Conservation (phyloP, 2,797 vertebrate genomes). For the Sebastes paucispinis region DNA sequence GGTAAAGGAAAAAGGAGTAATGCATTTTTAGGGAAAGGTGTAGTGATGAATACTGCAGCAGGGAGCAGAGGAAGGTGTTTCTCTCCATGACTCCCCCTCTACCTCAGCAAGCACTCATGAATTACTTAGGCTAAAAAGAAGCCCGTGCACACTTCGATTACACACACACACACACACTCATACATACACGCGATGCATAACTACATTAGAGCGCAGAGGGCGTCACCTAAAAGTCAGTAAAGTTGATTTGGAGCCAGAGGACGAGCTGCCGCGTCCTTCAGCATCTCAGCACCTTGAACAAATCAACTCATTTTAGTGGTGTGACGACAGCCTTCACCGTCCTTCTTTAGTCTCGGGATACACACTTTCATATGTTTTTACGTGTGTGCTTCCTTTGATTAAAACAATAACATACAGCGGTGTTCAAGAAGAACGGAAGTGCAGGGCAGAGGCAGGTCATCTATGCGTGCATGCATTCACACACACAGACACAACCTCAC, state of each 20-base stretch:
- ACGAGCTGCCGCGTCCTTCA: slow-evolving; percentile 45
- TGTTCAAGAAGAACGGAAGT: too few relatives aligned
- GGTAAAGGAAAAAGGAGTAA: slow-evolving; percentile 35
- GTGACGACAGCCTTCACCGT: slow-evolving; percentile 21
- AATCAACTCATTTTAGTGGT: slow-evolving; percentile 52
- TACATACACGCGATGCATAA: slow-evolving; percentile 20
- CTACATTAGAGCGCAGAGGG: slow-evolving; percentile 49
- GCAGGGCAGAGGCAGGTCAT: too few relatives aligned
- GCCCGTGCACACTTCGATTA: neutral
- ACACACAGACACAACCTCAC: too few relatives aligned
- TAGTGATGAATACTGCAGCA: slow-evolving; percentile 40
- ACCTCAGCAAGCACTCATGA: slow-evolving; percentile 35
- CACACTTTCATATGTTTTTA: neutral
- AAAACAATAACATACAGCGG: too few relatives aligned
- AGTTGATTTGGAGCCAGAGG: slow-evolving; percentile 64
- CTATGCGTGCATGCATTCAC: too few relatives aligned
- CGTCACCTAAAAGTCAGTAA: slow-evolving; percentile 43
- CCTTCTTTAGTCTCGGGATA: slow-evolving; percentile 25
- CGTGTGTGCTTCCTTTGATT: neutral
- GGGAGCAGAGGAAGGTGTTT: slow-evolving; percentile 16
- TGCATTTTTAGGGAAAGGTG: slow-evolving; percentile 21
- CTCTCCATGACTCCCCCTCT: neutral
- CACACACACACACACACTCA: neutral
- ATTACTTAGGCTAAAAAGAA: slow-evolving; percentile 43
- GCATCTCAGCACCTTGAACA: slow-evolving; percentile 51